Percentiles rank a stretch among this genome's conserved stretches.
phyloP scores from a whole-genome alignment of 1,140 invertebrate genomes.

The Ceratina calcarata region DNA sequence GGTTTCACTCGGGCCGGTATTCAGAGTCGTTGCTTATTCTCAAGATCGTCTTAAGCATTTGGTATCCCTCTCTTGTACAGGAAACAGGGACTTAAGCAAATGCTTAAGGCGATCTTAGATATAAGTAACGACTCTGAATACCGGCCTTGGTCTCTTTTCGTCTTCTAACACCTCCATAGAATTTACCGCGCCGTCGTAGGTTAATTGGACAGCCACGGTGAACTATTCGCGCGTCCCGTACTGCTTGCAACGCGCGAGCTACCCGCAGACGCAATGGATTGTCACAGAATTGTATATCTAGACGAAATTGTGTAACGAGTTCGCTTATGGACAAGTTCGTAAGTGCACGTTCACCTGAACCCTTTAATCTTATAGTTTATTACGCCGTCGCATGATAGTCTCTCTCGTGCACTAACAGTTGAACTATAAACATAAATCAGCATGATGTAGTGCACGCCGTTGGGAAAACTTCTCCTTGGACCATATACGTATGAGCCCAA shows the following conservation, averaged over 20 bases:
- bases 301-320: conserved; percentile 1
- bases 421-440: background rate
- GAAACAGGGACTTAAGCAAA: too few species aligned
- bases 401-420: background rate
- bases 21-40: too few species aligned
- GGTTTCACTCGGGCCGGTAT: too few species aligned
- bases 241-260: too few species aligned
- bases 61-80: too few species aligned
- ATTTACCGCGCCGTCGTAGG: background rate
- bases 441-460: background rate
- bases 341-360: conserved; percentile 5
- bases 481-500: background rate
- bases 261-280: too few species aligned
- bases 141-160: background rate
- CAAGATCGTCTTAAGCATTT: too few species aligned
- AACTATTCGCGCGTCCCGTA: background rate
- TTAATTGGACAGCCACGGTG: conserved; percentile 32
- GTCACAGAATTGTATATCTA: background rate
- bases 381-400: background rate
- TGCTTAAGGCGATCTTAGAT: too few species aligned
- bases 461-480: background rate
- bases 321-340: background rate
- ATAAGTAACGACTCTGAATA: too few species aligned
- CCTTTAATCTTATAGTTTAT: conserved; percentile 1
- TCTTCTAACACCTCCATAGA: background rate